These are phyloP conservation scores for Enteromius paludinosus DNA, from an alignment of 2,797 vertebrate genomes.

Conservation along the genomic window DNA sequence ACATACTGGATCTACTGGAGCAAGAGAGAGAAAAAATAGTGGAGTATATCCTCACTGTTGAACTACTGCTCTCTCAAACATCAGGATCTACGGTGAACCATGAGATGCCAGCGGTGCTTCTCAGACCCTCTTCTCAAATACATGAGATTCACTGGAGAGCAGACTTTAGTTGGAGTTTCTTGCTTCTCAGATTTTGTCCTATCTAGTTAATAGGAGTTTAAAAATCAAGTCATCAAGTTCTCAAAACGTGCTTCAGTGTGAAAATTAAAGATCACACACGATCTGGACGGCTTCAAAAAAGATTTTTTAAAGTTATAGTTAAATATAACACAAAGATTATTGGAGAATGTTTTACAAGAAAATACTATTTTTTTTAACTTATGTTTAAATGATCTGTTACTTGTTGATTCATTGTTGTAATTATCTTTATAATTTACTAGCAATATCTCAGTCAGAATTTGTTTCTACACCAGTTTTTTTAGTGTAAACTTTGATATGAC, in stretches of 20 bases:
- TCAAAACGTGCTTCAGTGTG: too few species aligned
- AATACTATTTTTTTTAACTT: background rate
- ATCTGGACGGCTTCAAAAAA: background rate
- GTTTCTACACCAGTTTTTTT: background rate
- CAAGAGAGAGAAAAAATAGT: background rate
- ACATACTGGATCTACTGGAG: slow-evolving; percentile 31
- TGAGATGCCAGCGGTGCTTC: background rate
- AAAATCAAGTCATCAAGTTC: background rate
- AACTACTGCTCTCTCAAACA: background rate
- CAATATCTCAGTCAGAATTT: too few species aligned
- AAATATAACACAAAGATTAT: background rate
- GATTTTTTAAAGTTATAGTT: background rate
- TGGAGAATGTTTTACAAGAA: too few species aligned
- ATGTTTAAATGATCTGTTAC: background rate
- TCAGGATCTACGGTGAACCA: background rate
- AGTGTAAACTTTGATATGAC: background rate
- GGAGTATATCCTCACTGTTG: background rate
- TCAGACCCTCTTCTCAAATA: background rate
- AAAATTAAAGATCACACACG: background rate
- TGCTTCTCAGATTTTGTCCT: background rate
- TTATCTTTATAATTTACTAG: background rate
- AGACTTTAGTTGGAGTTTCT: background rate
- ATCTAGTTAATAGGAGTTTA: background rate
- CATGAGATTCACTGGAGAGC: background rate
- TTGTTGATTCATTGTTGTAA: background rate